Base-by-base conservation (phyloP, 2,888 invertebrate genomes). In the Diachrysia chrysitis region DNA sequence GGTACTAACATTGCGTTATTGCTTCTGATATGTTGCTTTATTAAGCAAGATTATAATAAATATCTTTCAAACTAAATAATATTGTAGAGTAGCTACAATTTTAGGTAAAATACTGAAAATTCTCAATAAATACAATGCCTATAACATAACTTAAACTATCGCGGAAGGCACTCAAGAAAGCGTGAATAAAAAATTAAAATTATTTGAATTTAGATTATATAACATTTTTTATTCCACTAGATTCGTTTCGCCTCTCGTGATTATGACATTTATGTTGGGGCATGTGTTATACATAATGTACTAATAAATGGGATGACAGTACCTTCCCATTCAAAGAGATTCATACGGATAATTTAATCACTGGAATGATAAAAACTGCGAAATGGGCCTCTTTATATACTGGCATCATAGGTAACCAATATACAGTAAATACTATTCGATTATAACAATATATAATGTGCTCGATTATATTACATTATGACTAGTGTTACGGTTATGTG, bases 401-500 rank as follows among this genome's bases (percentile, higher is more conserved):
- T 59, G 71, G 63, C 66, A 63, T 76, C n/a, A 56, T 12, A 63
- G 59, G 65, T 72, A 78, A 76, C 65, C 76, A 71, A 73, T 59
- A 66, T 48, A 68, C 67, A 69, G 42, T 61, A 54, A 69, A 79
- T 61, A 70, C 69, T 73, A 71, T 69, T 42, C 37, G 61, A 71
- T 69, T 74, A 75, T 42, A 70, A 73, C 66, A 60, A 66, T 62
- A 66, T 35, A 58, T 74, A 63, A 78, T 71, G 84, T 83, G 83
- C 82, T 83, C 68, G 73, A 83, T 79, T 87, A 87, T 78, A 85
- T 82, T 82, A 86, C 79, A 83, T 87, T 89, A 89, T 93, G 93
- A 93, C 93, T 93, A 93, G 93, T 89, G 85, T 87, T 85, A 88
- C 77, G 81, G 84, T 87, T 88, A 89, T 89, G 90, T 90, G 92